Percentiles rank a stretch among this genome's conserved stretches.
These are phyloP conservation scores for Eutrigla gurnardus DNA, from an alignment of 2,797 vertebrate genomes.

Conservation along the genomic window DNA sequence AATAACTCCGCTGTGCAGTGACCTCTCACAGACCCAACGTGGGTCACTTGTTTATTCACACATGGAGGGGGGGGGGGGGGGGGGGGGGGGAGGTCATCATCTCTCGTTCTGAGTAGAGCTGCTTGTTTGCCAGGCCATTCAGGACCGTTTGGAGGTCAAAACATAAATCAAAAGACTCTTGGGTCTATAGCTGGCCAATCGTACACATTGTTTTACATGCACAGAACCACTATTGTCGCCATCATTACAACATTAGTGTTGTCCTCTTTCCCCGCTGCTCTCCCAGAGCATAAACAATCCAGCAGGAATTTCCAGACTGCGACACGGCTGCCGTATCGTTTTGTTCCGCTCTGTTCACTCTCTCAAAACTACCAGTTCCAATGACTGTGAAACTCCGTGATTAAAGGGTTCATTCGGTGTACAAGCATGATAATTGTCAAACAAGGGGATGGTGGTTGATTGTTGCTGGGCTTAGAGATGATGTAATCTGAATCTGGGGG, in stretches of 20 bases:
- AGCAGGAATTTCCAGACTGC: conserved; percentile 69
- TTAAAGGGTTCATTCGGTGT: conserved; percentile 72
- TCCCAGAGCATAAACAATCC: conserved; percentile 71
- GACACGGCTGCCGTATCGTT: conserved; percentile 43
- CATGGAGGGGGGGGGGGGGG: conserved; percentile 16
- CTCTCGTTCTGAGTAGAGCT: conserved; percentile 39
- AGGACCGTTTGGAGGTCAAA: conserved; percentile 52
- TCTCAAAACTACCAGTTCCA: conserved; percentile 72
- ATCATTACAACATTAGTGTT: conserved; percentile 63
- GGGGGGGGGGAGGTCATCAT: conserved; percentile 41
- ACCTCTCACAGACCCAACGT: conserved; percentile 63
- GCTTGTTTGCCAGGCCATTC: conserved; percentile 58
- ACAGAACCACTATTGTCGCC: conserved; percentile 70
- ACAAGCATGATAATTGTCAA: conserved; percentile 65
- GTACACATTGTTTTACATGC: conserved; percentile 57
- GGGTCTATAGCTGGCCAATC: conserved; percentile 33
- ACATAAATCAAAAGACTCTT: conserved; percentile 63
- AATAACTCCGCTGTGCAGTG: conserved; percentile 62
- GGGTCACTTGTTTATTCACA: conserved; percentile 70
- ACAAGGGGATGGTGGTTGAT: conserved; percentile 60
- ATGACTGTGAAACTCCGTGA: conserved; percentile 70
- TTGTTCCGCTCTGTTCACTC: conserved; percentile 67
- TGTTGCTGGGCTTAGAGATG: conserved; percentile 61
- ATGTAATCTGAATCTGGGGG: conserved; percentile 73
- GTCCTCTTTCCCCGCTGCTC: conserved; percentile 53